Evolutionary conservation across 2,113 vertebrate genomes (phyloP), one percentile per base, ranked within the genome.

Genomic region (Anser brachyrhynchus): DNA sequence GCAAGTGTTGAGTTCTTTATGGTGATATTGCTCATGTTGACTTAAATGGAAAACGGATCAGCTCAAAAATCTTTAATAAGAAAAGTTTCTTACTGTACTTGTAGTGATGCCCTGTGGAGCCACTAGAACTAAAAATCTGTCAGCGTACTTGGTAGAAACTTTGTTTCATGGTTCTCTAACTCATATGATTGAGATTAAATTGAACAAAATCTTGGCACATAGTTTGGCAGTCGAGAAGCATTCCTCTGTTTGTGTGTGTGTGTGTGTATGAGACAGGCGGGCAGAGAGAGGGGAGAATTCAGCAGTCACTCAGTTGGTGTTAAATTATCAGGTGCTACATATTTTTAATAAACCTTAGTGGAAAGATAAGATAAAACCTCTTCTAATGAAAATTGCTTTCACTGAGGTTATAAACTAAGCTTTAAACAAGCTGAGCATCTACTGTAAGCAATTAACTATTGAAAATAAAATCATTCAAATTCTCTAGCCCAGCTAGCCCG

Each of bases 101-200:
- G 64, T 54, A 82, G 95, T 55, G 91, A 76, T 97, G 87, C 84
- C 90, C 93, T 33, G 59, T 79, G 77, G 95, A 96, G 91, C 86
- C 86, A 59, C 46, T 35, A 87, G 83, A 89, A 92, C 71, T 83
- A 80, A 95, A 91, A 77, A 92, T 91, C 94, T 97, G 94, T 95
- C 93, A 94, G 85, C 85, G 69, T 80, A 28, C 82, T 95, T 77
- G 93, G 79, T 96, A 96, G 73, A 72, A 91, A 95, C 83, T 92
- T 92, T 93, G 88, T 89, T 96, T 95, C 95, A 86, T 94, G 80
- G 71, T 70, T 93, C 69, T 72, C 64, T 96, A 91, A 78, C 91
- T 92, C 93, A 87, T 95, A 88, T 94, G 93, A 96, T 91, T 72
- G 92, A 96, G 94, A 95, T 96, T 96, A 94, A 93, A 94, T 85